Conservation (phyloP, 2,888 invertebrate genomes). For the Caradrina kadenii region DNA sequence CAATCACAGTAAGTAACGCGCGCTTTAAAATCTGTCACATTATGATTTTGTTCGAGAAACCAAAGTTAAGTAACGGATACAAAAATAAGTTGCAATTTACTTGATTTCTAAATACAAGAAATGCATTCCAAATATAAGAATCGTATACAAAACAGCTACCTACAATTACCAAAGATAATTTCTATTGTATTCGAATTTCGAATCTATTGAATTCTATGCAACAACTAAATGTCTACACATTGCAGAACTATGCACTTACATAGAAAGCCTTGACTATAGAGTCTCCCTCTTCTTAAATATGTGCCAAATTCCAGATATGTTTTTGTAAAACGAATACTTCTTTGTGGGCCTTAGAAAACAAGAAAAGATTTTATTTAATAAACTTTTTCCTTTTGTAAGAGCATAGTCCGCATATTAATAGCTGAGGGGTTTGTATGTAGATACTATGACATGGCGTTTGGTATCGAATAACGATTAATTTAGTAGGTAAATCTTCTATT, state of each 20-base stretch:
- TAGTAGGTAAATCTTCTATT: neutral
- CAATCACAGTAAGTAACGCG: too few relatives aligned
- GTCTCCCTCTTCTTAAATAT: conserved; percentile 84
- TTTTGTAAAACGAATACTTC: conserved; percentile 86
- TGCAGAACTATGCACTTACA: conserved; percentile 91
- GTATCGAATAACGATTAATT: neutral
- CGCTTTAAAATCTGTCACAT: too few relatives aligned
- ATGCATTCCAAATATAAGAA: neutral
- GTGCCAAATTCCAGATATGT: conserved; percentile 86
- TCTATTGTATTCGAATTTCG: conserved; percentile 15
- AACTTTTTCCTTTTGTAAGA: conserved; percentile 72
- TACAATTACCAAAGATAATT: neutral
- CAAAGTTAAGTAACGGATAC: too few relatives aligned
- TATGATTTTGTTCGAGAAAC: too few relatives aligned
- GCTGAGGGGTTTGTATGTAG: conserved; percentile 7
- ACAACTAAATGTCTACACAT: conserved; percentile 52
- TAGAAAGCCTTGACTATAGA: conserved; percentile 60
- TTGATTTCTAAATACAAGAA: conserved; percentile 16
- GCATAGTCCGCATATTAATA: conserved; percentile 82
- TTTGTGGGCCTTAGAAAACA: conserved; percentile 78
- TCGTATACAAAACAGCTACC: neutral
- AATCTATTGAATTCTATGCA: too few relatives aligned
- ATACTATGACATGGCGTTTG: conserved; percentile 49
- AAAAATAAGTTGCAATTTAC: neutral
- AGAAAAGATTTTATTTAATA: conserved; percentile 54